Base-by-base conservation (phyloP, 64 coral and sea anemone genomes). In the Dendrophyllia cribrosa region DNA sequence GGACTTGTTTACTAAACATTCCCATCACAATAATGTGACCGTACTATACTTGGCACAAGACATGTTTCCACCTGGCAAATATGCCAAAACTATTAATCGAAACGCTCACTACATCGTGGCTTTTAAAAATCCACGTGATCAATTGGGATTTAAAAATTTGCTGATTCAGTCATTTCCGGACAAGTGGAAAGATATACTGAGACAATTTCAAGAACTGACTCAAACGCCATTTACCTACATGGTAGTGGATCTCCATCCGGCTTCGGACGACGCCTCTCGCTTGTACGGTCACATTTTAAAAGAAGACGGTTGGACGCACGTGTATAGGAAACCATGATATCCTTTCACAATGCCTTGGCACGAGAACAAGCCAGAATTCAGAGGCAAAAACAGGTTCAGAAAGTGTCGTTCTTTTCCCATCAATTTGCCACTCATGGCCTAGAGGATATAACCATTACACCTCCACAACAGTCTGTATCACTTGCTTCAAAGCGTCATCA, bases 1-100 rank as follows among this genome's bases (percentile, higher is more conserved):
- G 52, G 52, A 55, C 77, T 70, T 19, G 55, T 86, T 70, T 60
- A 93, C 66, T 43, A 74, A 25, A 87, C 64, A 13, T 53, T 93
- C 56, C 85, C 81, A 0, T 43, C 69, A 72, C 26, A 25, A 14
- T 9, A 26, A 26, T 21, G 24, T 43, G 6, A 72, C 69, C 1
- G 58, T 77, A 11, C 51, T 86, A 15, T 78, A 86, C 43, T 21
- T 93, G 25, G 10, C 19, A 19, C 74, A 77, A 77, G 48, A 77
- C 20, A 51, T 77, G 4, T 77, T 77, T 52, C 74, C 50, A 7
- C 15, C 50, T 1, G 74, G 74, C 3, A 77, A 53, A 47, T 77
- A 55, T 9, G 15, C 50, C 48, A 76, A 55, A 48, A 77, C 20
- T 19, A 77, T 77, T 22, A 53, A 17, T 3, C 1, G 49, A 4